Percentiles rank a stretch among this genome's conserved stretches.
Evolutionary conservation across 2,797 vertebrate species (phyloP).

Genomic region (Coilia nasus): DNA sequence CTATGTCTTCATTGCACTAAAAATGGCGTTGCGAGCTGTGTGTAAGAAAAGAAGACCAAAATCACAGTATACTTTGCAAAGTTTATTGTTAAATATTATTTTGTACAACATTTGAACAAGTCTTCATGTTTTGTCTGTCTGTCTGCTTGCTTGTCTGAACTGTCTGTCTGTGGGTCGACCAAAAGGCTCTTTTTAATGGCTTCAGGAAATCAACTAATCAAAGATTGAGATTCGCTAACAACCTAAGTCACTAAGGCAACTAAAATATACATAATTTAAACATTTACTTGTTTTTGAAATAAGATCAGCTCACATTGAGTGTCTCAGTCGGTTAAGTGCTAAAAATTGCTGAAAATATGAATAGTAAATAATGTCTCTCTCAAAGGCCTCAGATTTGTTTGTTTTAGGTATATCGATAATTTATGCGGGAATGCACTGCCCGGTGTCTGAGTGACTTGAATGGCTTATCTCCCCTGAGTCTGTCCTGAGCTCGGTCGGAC

Average conservation of each 20-base stretch:
- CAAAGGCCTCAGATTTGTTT: background rate
- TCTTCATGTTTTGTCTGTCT: conserved; percentile 59
- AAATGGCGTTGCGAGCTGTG: conserved; percentile 21
- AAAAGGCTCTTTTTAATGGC: background rate
- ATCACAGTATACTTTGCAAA: conserved; percentile 65
- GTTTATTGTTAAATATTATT: conserved; percentile 83
- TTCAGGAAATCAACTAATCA: background rate
- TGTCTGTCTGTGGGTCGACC: conserved; percentile 37
- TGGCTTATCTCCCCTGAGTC: conserved; percentile 6
- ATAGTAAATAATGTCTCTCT: background rate
- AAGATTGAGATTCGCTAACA: background rate
- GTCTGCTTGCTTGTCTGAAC: conserved; percentile 54
- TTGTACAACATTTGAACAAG: conserved; percentile 76
- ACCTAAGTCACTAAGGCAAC: background rate
- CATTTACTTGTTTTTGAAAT: background rate
- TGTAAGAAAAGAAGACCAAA: conserved; percentile 49
- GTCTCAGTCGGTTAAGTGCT: background rate
- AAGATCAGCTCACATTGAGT: background rate
- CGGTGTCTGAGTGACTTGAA: background rate
- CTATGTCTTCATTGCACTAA: conserved; percentile 26
- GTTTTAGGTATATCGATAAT: background rate
- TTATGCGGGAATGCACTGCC: background rate
- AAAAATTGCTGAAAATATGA: background rate
- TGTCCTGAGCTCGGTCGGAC: background rate
- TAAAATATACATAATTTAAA: background rate